Conservation (phyloP, 2,797 vertebrate species). For the Microchirus variegatus region DNA sequence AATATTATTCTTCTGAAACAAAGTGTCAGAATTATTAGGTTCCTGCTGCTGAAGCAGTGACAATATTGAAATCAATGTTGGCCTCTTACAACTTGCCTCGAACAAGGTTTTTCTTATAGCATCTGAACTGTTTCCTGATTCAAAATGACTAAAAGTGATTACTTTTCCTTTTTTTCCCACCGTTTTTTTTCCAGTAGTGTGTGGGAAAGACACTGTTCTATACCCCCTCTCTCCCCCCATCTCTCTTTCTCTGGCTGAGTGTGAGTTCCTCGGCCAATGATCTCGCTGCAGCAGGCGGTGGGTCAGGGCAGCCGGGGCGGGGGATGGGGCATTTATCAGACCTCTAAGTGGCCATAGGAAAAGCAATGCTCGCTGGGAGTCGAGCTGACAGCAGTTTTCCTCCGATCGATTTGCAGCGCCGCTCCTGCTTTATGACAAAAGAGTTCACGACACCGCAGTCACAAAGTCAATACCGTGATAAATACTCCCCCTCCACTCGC, state of each 20-base stretch:
- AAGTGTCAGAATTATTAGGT: not conserved
- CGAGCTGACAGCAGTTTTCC: constrained; percentile 85
- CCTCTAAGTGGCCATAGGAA: constrained; percentile 84
- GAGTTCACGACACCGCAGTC: constrained; percentile 88
- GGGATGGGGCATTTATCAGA: constrained; percentile 82
- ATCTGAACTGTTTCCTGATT: constrained; percentile 13
- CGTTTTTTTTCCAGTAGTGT: not conserved
- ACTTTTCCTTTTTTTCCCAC: not conserved
- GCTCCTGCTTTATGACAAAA: constrained; percentile 90
- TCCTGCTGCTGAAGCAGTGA: not conserved
- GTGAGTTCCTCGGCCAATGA: constrained; percentile 25
- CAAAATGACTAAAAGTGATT: constrained; percentile 6
- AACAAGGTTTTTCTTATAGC: constrained; percentile 1
- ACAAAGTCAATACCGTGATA: constrained; percentile 90
- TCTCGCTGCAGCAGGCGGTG: constrained; percentile 39
- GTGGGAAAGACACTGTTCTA: constrained; percentile 9
- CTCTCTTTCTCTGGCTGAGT: not conserved
- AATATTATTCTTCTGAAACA: not conserved
- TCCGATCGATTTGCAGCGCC: constrained; percentile 83
- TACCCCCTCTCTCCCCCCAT: not conserved
- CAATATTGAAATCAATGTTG: constrained; percentile 12
- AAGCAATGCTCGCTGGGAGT: constrained; percentile 85
- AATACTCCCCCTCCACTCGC: constrained; percentile 84
- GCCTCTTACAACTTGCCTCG: constrained; percentile 7
- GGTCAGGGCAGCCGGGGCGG: constrained; percentile 6